Percentiles rank a stretch among this genome's conserved stretches.
Evolutionary conservation across 1,140 invertebrate species (phyloP).

Genomic region (Zophobas atratus): DNA sequence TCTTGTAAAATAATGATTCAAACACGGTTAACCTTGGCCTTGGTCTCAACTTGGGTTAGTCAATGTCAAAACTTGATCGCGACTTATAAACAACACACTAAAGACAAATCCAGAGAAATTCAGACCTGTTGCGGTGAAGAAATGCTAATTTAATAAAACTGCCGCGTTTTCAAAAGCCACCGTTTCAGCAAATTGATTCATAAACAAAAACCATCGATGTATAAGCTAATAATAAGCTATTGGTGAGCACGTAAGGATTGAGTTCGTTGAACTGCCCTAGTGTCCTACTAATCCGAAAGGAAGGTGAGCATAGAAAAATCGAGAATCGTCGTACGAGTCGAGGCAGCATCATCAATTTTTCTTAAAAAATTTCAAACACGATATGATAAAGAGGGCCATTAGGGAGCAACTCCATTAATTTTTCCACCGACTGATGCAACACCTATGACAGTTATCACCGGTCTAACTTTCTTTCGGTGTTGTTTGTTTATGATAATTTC

Average conservation of each 20-base stretch:
- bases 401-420: constrained; percentile 22
- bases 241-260: constrained; percentile 31
- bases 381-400: constrained; percentile 10
- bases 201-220: constrained; percentile 16
- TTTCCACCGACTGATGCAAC: constrained; percentile 7
- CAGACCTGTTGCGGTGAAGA: no score
- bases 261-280: constrained; percentile 61
- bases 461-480: constrained; percentile 18
- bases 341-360: constrained; percentile 25
- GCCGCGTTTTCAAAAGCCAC: background rate
- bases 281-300: constrained; percentile 61
- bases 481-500: background rate
- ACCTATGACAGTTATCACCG: constrained; percentile 28
- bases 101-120: no score
- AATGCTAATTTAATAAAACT: no score
- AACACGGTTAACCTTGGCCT: constrained; percentile 24
- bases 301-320: constrained; percentile 55
- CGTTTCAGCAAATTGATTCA: constrained; percentile 15
- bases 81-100: background rate
- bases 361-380: constrained; percentile 8
- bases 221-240: constrained; percentile 28
- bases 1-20: constrained; percentile 43
- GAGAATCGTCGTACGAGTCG: constrained; percentile 35
- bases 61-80: constrained; percentile 33
- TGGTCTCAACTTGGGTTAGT: constrained; percentile 16